Evolutionary conservation across 2,888 invertebrate genomes (phyloP).

Genomic region (Ptilodon capucinus): DNA sequence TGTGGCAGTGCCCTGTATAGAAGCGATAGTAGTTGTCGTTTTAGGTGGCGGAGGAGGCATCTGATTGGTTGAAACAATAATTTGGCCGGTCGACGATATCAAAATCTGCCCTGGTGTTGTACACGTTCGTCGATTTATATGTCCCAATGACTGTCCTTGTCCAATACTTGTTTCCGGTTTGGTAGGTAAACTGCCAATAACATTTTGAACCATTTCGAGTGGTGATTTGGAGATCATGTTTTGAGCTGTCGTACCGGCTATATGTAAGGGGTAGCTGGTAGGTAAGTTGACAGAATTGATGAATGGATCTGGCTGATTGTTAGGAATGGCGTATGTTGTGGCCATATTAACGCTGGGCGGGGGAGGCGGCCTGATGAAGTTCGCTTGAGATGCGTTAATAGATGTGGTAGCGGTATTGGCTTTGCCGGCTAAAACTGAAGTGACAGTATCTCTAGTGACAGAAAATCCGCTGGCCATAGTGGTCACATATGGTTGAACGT

Average conservation of each 20-base stretch:
- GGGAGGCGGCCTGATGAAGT: conserved; percentile 66
- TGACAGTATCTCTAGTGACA: conserved; percentile 90
- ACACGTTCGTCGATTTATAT: conserved; percentile 46
- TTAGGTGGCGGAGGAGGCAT: conserved; percentile 87
- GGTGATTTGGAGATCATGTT: conserved; percentile 84
- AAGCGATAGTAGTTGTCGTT: conserved; percentile 80
- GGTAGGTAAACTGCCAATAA: conserved; percentile 86
- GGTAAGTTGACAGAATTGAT: conserved; percentile 74
- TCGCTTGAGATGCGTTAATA: conserved; percentile 84
- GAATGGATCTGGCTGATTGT: conserved; percentile 75
- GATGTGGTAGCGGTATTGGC: conserved; percentile 90
- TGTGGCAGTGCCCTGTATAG: conserved; percentile 84
- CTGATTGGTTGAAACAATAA: conserved; percentile 86
- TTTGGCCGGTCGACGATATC: conserved; percentile 89
- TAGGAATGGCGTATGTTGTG: conserved; percentile 73
- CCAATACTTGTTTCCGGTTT: conserved; percentile 70
- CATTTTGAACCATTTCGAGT: conserved; percentile 90
- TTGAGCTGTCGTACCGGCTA: conserved; percentile 77
- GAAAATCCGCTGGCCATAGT: conserved; percentile 88
- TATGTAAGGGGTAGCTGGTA: conserved; percentile 69
- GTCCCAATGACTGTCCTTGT: conserved; percentile 56
- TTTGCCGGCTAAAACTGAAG: conserved; percentile 89
- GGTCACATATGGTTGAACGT: conserved; percentile 71
- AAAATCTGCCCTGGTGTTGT: conserved; percentile 86
- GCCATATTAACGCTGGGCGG: conserved; percentile 70